phyloP scores from a whole-genome alignment of 2,113 vertebrate genomes.

The Tyrannus savana region DNA sequence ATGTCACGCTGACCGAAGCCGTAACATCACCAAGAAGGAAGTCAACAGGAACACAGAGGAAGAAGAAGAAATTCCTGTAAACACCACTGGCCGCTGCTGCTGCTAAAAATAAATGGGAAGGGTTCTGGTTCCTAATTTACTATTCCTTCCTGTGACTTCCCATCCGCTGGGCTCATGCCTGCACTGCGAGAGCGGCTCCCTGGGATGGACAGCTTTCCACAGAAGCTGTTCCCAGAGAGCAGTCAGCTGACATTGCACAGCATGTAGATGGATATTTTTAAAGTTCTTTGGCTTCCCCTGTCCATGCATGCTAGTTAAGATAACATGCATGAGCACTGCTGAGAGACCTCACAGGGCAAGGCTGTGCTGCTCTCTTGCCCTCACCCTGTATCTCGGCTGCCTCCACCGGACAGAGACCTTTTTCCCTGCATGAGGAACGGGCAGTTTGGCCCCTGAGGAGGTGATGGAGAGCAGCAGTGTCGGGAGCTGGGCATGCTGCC shows the following conservation, averaged over 20 bases:
- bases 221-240: neutral
- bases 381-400: neutral
- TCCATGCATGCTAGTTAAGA: neutral
- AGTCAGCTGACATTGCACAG: neutral
- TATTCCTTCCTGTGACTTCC: conserved; percentile 11
- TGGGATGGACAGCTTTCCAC: neutral
- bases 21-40: neutral
- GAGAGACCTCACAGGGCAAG: neutral
- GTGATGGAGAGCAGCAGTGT: neutral
- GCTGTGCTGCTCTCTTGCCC: neutral
- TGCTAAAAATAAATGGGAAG: conserved; percentile 54
- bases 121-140: neutral
- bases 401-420: neutral
- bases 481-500: fast-evolving
- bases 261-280: neutral
- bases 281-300: neutral
- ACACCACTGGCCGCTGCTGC: neutral
- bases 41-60: conserved; percentile 14
- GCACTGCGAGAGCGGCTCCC: neutral
- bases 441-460: fast-evolving
- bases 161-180: neutral
- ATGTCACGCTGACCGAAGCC: neutral
- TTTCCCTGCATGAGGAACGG: neutral
- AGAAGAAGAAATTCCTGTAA: neutral
- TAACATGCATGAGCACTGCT: fast-evolving